Evolutionary conservation across 1,140 invertebrate species (phyloP), one percentile per base, ranked within the genome.

Genomic region (Hirudo medicinalis): DNA sequence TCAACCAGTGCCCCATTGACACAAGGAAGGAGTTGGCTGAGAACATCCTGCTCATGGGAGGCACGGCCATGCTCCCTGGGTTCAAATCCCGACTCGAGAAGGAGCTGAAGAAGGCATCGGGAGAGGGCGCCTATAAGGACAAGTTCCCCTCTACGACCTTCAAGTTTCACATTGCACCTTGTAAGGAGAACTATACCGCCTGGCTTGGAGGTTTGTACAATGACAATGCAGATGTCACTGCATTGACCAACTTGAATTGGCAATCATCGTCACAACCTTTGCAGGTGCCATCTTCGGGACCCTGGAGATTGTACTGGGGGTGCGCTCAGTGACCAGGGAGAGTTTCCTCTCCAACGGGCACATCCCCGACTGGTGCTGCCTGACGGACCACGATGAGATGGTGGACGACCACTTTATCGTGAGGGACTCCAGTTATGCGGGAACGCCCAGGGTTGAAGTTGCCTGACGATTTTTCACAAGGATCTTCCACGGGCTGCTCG

Each of bases 21-120:
- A 87, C 87, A 27, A 84, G 91, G 53, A 83, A 84, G 54, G 79
- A 83, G 25, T 81, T 95, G 49, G 87, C 90, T 0, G 87, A 90
- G 79, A 93, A 91, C 80, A 87, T 95, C 75, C 80, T 94, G 29
- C 78, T 95, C 0, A 87, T 90, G 71, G 92, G 92, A 60, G 92
- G 92, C 19, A 91, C 90, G 9, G 79, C 86, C 0, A 90, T 91
- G 87, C 78, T 89, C 20, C 87, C 87, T 74, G 92, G 92, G 0
- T 87, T 95, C 75, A 86, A 87, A 75, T 83, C 87, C 54, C 84
- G 92, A 67, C 81, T 95, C 0, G 85, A 87, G 75, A 79, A 87
- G 71, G 77, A 85, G 74, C 81, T 91, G 11, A 57, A 68, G 32
- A 53, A 22, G 27, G 27, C 25, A 9, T 75, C 88, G 0, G 81